These are phyloP conservation scores for Drosophila neotestacea DNA, from an alignment of 2,888 invertebrate species.

Conservation along the genomic window DNA sequence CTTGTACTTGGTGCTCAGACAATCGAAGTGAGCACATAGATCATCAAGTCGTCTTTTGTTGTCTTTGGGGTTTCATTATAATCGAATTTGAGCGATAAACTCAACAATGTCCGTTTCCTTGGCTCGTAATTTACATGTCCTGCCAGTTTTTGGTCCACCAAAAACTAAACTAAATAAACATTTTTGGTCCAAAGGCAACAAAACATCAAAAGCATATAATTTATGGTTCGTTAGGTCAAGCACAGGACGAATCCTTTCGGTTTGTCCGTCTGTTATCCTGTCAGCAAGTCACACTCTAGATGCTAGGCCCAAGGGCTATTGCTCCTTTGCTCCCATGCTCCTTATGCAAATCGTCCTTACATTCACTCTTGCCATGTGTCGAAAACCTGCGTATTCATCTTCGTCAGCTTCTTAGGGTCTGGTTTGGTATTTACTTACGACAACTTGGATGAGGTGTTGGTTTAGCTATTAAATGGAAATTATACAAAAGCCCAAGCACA, in stretches of 20 bases:
- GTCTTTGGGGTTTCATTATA: conserved; percentile 69
- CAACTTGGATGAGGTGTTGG: conserved; percentile 62
- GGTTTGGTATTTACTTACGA: conserved; percentile 40
- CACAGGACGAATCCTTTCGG: conserved; percentile 23
- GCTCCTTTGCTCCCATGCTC: conserved; percentile 24
- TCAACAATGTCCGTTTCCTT: conserved; percentile 63
- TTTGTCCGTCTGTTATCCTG: conserved; percentile 29
- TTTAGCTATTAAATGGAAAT: conserved; percentile 75
- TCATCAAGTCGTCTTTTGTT: conserved; percentile 62
- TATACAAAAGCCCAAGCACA: conserved; percentile 54
- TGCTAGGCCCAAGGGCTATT: conserved; percentile 40
- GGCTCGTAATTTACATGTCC: conserved; percentile 62
- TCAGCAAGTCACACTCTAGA: conserved; percentile 63
- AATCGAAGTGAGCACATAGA: conserved; percentile 40
- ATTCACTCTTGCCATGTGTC: conserved; percentile 33
- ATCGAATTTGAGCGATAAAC: conserved; percentile 82
- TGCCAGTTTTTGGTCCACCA: conserved; percentile 39
- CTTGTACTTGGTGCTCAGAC: conserved; percentile 4
- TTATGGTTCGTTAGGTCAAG: conserved; percentile 85
- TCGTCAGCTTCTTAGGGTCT: conserved; percentile 69
- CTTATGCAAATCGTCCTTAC: conserved; percentile 63
- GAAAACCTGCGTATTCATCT: conserved; percentile 81
- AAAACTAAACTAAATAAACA: conserved; percentile 71
- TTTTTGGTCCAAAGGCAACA: conserved; percentile 47
- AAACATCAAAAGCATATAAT: conserved; percentile 83